Evolutionary conservation across 2,797 vertebrate genomes (phyloP).

Genomic region (Hypotaenidia okinawae): DNA sequence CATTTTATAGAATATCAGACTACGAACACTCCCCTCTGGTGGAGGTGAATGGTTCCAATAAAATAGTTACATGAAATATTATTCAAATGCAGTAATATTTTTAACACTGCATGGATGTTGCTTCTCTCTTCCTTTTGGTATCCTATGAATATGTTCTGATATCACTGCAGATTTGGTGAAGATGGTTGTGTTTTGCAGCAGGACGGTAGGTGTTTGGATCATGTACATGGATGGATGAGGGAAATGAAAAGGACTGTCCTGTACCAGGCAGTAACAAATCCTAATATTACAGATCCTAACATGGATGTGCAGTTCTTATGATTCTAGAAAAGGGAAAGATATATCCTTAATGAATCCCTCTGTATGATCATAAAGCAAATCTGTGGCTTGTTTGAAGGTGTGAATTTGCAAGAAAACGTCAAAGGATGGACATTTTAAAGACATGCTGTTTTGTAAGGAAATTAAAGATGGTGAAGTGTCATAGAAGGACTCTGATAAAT

Average conservation of each 20-base stretch:
- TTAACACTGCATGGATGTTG: neutral
- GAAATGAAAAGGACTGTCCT: neutral
- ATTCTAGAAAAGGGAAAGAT: neutral
- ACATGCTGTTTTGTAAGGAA: neutral
- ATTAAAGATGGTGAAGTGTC: neutral
- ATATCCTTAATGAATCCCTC: neutral
- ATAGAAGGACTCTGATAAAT: neutral
- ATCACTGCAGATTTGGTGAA: neutral
- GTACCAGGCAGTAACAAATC: neutral
- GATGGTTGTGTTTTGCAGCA: neutral
- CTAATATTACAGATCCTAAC: neutral
- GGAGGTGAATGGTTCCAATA: neutral
- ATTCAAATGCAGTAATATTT: neutral
- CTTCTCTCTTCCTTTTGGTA: neutral
- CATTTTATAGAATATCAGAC: neutral
- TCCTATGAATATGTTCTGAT: neutral
- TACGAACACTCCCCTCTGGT: constrained; percentile 26
- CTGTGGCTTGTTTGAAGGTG: neutral
- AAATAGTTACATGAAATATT: neutral
- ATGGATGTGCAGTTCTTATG: neutral
- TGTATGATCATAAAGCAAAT: neutral
- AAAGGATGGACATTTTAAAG: neutral
- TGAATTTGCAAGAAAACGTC: neutral
- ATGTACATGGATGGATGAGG: accelerated
- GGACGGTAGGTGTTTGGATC: neutral